These are phyloP conservation scores for Trinectes maculatus DNA, from an alignment of 2,113 vertebrate species.

Conservation along the genomic window DNA sequence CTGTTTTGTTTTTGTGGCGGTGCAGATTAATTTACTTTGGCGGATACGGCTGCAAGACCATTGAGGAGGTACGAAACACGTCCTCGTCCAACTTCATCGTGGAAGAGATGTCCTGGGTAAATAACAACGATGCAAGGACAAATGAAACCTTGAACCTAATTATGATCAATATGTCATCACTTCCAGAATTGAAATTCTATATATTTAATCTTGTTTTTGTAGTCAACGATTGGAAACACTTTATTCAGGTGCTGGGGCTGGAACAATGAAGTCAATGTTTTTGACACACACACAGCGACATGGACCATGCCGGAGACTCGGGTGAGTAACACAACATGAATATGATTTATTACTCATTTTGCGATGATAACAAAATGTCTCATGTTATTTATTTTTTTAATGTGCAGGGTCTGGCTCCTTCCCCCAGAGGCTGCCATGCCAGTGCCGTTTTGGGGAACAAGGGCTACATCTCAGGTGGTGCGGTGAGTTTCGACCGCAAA, in stretches of 20 bases:
- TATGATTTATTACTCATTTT: too few relatives aligned
- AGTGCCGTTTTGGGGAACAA: slow-evolving; percentile 85
- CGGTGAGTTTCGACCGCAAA: slow-evolving; percentile 81
- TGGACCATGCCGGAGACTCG: slow-evolving; percentile 74
- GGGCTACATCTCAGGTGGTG: slow-evolving; percentile 92
- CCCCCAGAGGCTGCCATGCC: slow-evolving; percentile 75
- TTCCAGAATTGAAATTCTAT: too few relatives aligned
- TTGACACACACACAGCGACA: slow-evolving; percentile 54
- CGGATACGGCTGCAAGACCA: slow-evolving; percentile 79
- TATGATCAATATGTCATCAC: too few relatives aligned
- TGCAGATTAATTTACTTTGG: slow-evolving; percentile 81
- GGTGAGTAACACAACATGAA: too few relatives aligned
- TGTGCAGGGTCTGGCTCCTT: slow-evolving; percentile 66
- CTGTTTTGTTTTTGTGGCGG: neutral
- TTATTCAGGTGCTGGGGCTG: slow-evolving; percentile 78
- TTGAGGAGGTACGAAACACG: slow-evolving; percentile 57
- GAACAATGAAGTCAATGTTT: slow-evolving; percentile 80
- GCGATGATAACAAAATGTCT: too few relatives aligned
- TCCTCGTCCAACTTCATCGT: slow-evolving; percentile 64
- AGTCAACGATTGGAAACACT: slow-evolving; percentile 67
- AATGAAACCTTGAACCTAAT: too few relatives aligned
- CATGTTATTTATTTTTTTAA: neutral
- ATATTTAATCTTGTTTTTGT: too few relatives aligned
- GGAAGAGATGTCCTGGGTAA: slow-evolving; percentile 80
- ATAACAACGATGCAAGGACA: neutral